Percentiles rank a stretch among this genome's conserved stretches.
Evolutionary conservation across 2,113 vertebrate genomes (phyloP).

Genomic region (Stercorarius parasiticus): DNA sequence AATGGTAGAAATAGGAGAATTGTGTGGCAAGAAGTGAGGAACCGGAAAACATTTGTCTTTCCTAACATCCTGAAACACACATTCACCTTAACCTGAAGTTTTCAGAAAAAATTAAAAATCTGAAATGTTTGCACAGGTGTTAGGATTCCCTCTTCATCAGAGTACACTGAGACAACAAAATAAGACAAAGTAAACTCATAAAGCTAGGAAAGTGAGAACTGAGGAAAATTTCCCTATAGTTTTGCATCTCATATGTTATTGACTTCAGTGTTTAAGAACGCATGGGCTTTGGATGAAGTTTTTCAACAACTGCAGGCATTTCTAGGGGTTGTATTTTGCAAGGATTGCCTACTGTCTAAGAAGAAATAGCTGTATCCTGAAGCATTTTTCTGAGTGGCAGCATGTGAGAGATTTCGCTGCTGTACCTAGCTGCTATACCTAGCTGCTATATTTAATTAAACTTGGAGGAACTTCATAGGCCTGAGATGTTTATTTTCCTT

Average conservation of each 20-base stretch:
- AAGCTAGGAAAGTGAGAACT: background rate
- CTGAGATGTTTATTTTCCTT: background rate
- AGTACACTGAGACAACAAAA: background rate
- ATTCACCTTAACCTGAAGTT: background rate
- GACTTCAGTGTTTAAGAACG: fast-evolving
- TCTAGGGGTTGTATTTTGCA: background rate
- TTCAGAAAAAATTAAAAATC: background rate
- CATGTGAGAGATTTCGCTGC: background rate
- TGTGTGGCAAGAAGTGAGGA: background rate
- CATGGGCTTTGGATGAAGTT: background rate
- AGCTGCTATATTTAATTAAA: background rate
- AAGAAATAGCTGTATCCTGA: background rate
- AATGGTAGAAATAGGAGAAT: background rate
- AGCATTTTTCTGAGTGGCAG: background rate
- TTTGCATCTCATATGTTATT: background rate
- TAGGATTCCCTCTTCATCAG: background rate
- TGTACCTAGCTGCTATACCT: background rate
- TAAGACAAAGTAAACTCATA: background rate
- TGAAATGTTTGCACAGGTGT: background rate
- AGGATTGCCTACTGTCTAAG: background rate
- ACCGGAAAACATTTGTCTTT: background rate
- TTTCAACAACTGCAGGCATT: background rate
- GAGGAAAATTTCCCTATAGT: background rate
- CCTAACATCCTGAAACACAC: background rate
- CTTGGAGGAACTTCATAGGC: background rate